Evolutionary conservation across 1,140 invertebrate species (phyloP).

Genomic region (Tetranychus cinnabarinus): DNA sequence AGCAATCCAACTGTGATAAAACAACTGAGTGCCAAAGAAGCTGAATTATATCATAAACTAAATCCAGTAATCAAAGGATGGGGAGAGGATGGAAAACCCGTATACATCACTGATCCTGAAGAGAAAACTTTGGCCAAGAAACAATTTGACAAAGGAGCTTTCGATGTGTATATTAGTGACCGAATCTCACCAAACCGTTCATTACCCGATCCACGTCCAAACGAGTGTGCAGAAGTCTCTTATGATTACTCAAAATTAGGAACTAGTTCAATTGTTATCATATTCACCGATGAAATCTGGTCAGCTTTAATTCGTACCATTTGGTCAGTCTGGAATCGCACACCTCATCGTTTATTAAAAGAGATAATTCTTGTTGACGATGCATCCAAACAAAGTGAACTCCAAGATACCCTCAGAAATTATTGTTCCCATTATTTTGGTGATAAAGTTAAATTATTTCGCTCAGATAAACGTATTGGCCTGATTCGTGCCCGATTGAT

Average conservation of each 20-base stretch:
- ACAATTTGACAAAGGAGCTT: conserved; percentile 53
- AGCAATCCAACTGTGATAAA: too few species aligned
- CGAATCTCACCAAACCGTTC: conserved; percentile 60
- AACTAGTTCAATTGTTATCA: conserved; percentile 42
- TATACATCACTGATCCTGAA: conserved; percentile 25
- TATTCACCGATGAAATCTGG: conserved; percentile 73
- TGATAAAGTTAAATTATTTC: conserved; percentile 38
- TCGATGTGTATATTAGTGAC: conserved; percentile 68
- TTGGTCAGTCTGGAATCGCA: conserved; percentile 60
- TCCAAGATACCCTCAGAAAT: conserved; percentile 42
- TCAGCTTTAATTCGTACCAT: conserved; percentile 58
- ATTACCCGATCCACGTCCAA: conserved; percentile 47
- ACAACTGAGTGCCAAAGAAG: conserved; percentile 3
- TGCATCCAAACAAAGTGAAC: conserved; percentile 36
- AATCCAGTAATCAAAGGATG: conserved; percentile 25
- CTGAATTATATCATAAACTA: neutral
- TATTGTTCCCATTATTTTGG: conserved; percentile 32
- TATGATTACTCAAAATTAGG: conserved; percentile 30
- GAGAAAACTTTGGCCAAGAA: conserved; percentile 36
- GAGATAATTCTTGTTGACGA: conserved; percentile 77
- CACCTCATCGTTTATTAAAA: conserved; percentile 36
- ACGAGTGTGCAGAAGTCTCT: conserved; percentile 27
- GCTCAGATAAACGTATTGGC: conserved; percentile 46
- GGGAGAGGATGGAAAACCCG: conserved; percentile 43
- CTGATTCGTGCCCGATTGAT: conserved; percentile 57